These are phyloP conservation scores for Anguilla megastoma DNA, from an alignment of 2,797 vertebrate species.

Conservation along the genomic window DNA sequence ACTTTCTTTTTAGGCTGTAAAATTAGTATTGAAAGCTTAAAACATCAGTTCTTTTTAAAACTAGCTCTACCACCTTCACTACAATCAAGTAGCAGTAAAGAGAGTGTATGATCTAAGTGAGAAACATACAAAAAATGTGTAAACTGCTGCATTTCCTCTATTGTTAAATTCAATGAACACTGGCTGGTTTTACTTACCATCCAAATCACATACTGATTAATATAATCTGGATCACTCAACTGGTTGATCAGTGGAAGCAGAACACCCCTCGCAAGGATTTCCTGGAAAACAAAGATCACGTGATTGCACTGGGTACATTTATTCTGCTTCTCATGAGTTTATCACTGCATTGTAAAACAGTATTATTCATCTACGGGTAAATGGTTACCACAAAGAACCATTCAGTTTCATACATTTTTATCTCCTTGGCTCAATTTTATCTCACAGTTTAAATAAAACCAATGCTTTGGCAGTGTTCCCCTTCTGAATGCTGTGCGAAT, in stretches of 20 bases:
- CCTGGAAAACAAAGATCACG: conserved; percentile 68
- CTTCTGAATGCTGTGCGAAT: background rate
- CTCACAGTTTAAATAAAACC: background rate
- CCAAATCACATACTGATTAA: conserved; percentile 99
- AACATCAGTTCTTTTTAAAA: background rate
- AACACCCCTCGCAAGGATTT: conserved; percentile 95
- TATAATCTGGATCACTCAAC: conserved; percentile 99
- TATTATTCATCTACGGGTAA: background rate
- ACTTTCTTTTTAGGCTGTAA: background rate
- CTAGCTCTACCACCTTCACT: background rate
- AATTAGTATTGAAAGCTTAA: background rate
- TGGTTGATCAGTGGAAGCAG: conserved; percentile 97
- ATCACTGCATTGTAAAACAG: background rate
- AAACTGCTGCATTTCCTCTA: background rate
- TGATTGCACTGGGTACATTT: background rate
- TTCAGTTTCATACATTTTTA: background rate
- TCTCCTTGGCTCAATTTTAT: background rate
- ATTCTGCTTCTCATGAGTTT: background rate
- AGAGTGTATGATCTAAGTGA: background rate
- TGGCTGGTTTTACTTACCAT: conserved; percentile 80
- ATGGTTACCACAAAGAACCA: background rate
- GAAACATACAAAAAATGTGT: background rate
- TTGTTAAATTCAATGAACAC: background rate
- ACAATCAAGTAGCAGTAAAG: background rate
- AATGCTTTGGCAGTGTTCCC: background rate